Evolutionary conservation across 2,113 vertebrate genomes (phyloP).

Genomic region (Pogonocichla stellata): DNA sequence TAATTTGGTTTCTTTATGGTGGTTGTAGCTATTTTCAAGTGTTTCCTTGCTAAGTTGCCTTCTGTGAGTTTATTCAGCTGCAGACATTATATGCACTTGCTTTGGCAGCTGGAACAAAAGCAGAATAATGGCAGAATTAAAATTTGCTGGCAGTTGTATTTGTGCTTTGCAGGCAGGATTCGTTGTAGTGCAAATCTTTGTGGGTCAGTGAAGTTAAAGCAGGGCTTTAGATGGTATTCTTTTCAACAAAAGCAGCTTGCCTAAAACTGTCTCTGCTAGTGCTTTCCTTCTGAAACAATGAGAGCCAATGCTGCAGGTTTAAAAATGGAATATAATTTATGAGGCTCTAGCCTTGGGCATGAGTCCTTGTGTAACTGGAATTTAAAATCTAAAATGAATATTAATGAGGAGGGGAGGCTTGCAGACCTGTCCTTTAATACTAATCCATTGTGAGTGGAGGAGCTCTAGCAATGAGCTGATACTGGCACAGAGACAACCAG

Average conservation of each 20-base stretch:
- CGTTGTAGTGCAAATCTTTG: not conserved
- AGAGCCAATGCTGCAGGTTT: not conserved
- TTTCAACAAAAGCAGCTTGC: not conserved
- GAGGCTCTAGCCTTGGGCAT: not conserved
- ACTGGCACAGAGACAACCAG: not conserved
- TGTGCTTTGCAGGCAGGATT: not conserved
- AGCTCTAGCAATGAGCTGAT: conserved; percentile 34
- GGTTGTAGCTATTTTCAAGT: not conserved
- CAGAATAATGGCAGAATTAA: conserved; percentile 4
- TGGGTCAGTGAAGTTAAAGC: not conserved
- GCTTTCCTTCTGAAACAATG: not conserved
- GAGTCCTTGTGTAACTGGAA: not conserved
- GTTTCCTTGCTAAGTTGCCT: not conserved
- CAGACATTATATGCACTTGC: not conserved
- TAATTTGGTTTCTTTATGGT: not conserved
- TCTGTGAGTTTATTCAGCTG: not conserved
- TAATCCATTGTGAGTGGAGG: conserved; percentile 52
- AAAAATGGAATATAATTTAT: conserved; percentile 24
- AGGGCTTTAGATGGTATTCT: not conserved
- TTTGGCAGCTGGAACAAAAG: not conserved
- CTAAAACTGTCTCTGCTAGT: not conserved
- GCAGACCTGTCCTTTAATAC: conserved; percentile 54
- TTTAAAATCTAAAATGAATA: conserved; percentile 45
- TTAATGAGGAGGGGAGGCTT: conserved; percentile 40
- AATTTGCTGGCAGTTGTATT: not conserved